Percentiles rank a stretch among this genome's conserved stretches.
Evolutionary conservation across 1,140 invertebrate genomes (phyloP).

Genomic region (Tenebrio molitor): DNA sequence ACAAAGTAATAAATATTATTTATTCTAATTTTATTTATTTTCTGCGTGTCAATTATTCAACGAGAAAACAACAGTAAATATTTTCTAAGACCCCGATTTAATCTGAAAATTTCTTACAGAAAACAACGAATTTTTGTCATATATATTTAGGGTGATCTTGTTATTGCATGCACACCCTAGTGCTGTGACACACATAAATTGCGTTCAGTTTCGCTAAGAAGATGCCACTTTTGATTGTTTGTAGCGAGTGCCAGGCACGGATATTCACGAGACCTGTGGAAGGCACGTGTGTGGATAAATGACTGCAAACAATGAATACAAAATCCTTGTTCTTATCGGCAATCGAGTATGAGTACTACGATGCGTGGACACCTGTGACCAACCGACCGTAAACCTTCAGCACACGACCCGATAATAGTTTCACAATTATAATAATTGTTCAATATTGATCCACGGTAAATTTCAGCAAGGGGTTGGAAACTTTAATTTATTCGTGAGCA

Average conservation of each 20-base stretch:
- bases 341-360: neutral
- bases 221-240: conserved; percentile 2
- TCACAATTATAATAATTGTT: conserved; percentile 49
- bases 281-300: conserved; percentile 23
- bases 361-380: conserved; percentile 41
- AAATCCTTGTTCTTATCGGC: neutral
- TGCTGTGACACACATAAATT: conserved; percentile 14
- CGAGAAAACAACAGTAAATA: too few species aligned
- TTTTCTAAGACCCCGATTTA: too few species aligned
- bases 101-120: too few species aligned
- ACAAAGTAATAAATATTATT: too few species aligned
- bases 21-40: too few species aligned
- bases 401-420: conserved; percentile 47
- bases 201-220: conserved; percentile 1
- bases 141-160: neutral
- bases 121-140: neutral
- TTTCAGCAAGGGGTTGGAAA: conserved; percentile 24
- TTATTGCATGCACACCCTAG: neutral
- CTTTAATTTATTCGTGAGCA: neutral
- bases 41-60: too few species aligned
- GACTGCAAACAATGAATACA: neutral
- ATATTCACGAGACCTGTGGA: conserved; percentile 5
- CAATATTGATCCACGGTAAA: conserved; percentile 4
- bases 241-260: conserved; percentile 19
- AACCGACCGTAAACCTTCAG: conserved; percentile 34